Percentiles rank a stretch among this genome's conserved stretches.
Conservation (phyloP, 2,113 vertebrate species). For the Strix aluco region DNA sequence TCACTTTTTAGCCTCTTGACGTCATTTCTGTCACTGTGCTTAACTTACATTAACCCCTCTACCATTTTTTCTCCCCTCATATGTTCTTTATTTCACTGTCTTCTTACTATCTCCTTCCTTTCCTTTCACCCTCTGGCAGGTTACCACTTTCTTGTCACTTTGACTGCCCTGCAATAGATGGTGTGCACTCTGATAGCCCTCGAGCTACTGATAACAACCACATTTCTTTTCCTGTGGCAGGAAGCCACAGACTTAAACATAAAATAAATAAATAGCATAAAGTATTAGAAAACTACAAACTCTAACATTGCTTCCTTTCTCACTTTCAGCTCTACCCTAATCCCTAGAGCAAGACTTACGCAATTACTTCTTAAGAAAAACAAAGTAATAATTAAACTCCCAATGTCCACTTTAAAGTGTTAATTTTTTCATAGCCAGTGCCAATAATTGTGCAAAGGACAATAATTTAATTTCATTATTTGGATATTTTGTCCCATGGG, state of each 20-base stretch:
- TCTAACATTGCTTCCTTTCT: not conserved
- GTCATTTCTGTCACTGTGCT: not conserved
- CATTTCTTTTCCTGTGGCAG: not conserved
- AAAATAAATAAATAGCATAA: constrained; percentile 31
- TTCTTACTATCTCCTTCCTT: not conserved
- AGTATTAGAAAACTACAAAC: not conserved
- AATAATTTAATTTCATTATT: not conserved
- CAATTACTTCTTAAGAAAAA: constrained; percentile 13
- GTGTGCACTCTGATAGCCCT: not conserved
- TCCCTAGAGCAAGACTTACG: not conserved
- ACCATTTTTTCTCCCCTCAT: not conserved
- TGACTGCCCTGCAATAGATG: not conserved
- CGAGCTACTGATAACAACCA: not conserved
- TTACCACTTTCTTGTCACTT: not conserved
- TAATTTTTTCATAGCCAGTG: not conserved
- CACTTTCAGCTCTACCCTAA: not conserved
- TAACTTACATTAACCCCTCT: not conserved
- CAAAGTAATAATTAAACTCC: not conserved
- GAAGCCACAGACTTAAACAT: constrained; percentile 6
- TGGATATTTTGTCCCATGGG: not conserved
- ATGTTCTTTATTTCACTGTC: not conserved
- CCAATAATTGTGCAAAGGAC: not conserved
- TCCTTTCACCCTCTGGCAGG: not conserved
- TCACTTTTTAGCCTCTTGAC: not conserved
- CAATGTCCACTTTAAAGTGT: not conserved